phyloP scores from a whole-genome alignment of 1,140 invertebrate genomes.

The Tetraneura akinire region DNA sequence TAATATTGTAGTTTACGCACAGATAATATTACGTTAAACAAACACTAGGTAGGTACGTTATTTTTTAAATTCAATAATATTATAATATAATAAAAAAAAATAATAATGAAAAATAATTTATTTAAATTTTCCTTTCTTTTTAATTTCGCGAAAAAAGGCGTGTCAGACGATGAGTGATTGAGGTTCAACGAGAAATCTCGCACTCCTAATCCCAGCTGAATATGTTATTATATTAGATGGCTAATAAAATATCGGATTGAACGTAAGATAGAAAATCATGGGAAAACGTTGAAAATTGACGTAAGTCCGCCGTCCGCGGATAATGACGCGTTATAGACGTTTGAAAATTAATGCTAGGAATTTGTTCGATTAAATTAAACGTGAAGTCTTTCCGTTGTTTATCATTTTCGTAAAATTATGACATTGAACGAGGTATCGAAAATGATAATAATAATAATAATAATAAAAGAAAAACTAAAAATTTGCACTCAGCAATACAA shows the following conservation, averaged over 20 bases:
- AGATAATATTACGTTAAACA: no score
- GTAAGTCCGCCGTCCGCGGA: neutral
- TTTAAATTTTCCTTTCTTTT: constrained; percentile 5
- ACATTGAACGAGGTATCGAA: no score
- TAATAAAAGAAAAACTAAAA: no score
- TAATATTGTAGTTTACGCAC: no score
- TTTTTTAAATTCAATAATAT: no score
- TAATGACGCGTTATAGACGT: no score
- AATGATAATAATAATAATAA: no score
- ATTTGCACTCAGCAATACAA: no score
- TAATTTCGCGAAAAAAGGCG: neutral
- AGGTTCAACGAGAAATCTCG: neutral
- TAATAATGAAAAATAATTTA: neutral
- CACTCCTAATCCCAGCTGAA: constrained; percentile 15
- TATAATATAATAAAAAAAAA: no score
- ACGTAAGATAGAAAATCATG: constrained; percentile 1
- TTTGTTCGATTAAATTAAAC: neutral
- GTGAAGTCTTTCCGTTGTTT: neutral
- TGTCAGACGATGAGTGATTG: constrained; percentile 28
- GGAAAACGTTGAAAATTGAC: neutral
- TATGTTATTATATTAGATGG: constrained; percentile 4
- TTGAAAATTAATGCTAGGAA: no score
- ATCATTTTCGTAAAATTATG: neutral
- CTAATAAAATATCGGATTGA: constrained; percentile 29
- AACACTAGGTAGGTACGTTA: no score